These are phyloP conservation scores for Peromyscus melanophrys DNA, from an alignment of 2,797 vertebrate species.

Conservation along the genomic window DNA sequence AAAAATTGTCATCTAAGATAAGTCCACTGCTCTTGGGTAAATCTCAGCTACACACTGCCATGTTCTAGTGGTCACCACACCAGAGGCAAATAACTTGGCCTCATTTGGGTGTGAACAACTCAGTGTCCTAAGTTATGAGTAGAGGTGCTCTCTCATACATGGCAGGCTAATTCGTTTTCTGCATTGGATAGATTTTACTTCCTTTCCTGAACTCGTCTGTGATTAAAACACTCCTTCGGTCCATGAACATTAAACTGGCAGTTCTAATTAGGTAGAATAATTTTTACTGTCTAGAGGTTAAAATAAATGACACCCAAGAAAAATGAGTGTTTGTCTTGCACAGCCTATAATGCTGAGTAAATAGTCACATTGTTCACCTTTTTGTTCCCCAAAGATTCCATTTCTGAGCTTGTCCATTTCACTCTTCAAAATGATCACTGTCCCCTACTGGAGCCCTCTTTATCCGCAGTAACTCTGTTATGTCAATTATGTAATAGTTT, in stretches of 20 bases:
- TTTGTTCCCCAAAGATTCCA: neutral
- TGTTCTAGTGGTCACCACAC: neutral
- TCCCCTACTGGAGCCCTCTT: conserved; percentile 81
- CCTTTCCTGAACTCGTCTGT: neutral
- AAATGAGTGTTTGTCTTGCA: conserved; percentile 50
- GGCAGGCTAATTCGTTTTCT: neutral
- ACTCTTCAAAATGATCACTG: conserved; percentile 86
- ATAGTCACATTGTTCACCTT: conserved; percentile 44
- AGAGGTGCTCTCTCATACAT: neutral
- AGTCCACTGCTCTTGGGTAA: neutral
- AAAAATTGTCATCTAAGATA: neutral
- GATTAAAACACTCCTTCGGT: conserved; percentile 38
- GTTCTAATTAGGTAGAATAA: conserved; percentile 68
- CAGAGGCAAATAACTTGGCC: neutral
- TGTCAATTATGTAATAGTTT: conserved; percentile 86
- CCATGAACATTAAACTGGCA: conserved; percentile 67
- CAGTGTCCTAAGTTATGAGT: neutral
- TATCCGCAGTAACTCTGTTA: conserved; percentile 86
- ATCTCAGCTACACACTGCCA: neutral
- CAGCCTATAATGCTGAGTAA: conserved; percentile 54
- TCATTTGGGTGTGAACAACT: neutral
- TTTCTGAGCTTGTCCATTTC: conserved; percentile 81
- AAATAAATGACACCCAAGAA: conserved; percentile 62
- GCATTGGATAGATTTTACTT: neutral
- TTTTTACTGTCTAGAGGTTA: conserved; percentile 52